Evolutionary conservation across 2,797 vertebrate genomes (phyloP).

Genomic region (Muscicapa striata): DNA sequence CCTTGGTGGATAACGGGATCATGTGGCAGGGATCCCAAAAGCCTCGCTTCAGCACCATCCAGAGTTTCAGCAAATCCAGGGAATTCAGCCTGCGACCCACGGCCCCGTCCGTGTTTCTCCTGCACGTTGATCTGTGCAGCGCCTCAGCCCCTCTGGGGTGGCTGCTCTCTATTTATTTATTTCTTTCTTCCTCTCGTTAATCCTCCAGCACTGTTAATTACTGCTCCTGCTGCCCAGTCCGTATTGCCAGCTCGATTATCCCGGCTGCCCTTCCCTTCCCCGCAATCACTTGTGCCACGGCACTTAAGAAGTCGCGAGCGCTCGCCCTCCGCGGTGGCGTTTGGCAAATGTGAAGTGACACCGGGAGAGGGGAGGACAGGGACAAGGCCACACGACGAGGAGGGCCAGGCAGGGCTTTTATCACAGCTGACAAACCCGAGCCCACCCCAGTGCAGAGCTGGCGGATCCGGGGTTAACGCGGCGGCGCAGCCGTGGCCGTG

Average conservation of each 20-base stretch:
- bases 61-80: not conserved
- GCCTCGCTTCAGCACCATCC: too few relatives aligned
- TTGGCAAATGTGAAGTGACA: constrained; percentile 25
- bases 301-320: constrained; percentile 5
- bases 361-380: constrained; percentile 15
- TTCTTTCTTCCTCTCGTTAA: accelerated
- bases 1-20: too few relatives aligned
- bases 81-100: not conserved
- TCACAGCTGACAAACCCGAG: not conserved
- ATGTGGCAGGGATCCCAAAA: too few relatives aligned
- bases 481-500: constrained; percentile 68
- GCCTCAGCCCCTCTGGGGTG: not conserved
- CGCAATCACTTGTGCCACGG: constrained; percentile 9
- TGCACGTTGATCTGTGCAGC: not conserved
- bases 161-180: accelerated
- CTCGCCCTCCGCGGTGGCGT: constrained; percentile 4
- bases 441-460: too few relatives aligned
- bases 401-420: not conserved
- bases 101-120: not conserved
- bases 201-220: constrained; percentile 18
- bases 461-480: constrained; percentile 73
- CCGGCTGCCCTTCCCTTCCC: not conserved
- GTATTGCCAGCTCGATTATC: constrained; percentile 2
- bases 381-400: not conserved
- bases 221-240: not conserved